Percentiles rank a stretch among this genome's conserved stretches.
Evolutionary conservation across 1,140 invertebrate species (phyloP).

Genomic region (Drosophila kohkoa): DNA sequence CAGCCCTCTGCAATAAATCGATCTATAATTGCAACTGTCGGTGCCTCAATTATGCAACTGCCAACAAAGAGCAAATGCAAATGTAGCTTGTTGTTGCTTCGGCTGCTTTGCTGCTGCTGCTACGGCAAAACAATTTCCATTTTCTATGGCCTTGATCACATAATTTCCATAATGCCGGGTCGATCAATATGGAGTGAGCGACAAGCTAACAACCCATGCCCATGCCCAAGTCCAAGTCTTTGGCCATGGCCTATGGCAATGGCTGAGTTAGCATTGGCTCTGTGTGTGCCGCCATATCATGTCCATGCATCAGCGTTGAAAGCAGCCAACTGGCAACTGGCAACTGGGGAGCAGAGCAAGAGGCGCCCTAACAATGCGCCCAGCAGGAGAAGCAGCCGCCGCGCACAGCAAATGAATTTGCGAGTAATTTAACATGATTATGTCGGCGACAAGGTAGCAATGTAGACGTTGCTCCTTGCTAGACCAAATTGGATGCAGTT

Average conservation of each 20-base stretch:
- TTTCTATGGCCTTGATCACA: constrained; percentile 83
- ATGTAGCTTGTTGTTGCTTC: constrained; percentile 10
- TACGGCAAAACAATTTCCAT: constrained; percentile 76
- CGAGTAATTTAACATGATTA: constrained; percentile 84
- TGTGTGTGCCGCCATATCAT: constrained; percentile 59
- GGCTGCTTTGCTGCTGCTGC: constrained; percentile 25
- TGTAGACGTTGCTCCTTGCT: constrained; percentile 64
- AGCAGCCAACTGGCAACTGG: constrained; percentile 43
- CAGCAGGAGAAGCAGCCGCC: constrained; percentile 29
- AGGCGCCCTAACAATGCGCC: constrained; percentile 77
- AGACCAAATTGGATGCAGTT: constrained; percentile 77
- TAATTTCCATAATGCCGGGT: constrained; percentile 79
- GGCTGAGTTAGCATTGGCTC: not conserved
- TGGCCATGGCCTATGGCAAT: not conserved
- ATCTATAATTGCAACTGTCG: constrained; percentile 70
- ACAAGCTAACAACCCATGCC: constrained; percentile 67
- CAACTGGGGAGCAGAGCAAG: constrained; percentile 5
- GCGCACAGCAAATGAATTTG: constrained; percentile 81
- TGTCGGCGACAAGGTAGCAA: constrained; percentile 81
- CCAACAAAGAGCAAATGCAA: constrained; percentile 27
- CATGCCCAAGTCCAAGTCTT: constrained; percentile 11
- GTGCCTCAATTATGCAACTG: constrained; percentile 55
- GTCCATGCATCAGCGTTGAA: constrained; percentile 78
- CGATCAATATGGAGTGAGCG: constrained; percentile 81
- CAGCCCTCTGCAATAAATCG: constrained; percentile 69